phyloP scores from a whole-genome alignment of 1,140 invertebrate genomes.

The Zaprionus tsacasi region DNA sequence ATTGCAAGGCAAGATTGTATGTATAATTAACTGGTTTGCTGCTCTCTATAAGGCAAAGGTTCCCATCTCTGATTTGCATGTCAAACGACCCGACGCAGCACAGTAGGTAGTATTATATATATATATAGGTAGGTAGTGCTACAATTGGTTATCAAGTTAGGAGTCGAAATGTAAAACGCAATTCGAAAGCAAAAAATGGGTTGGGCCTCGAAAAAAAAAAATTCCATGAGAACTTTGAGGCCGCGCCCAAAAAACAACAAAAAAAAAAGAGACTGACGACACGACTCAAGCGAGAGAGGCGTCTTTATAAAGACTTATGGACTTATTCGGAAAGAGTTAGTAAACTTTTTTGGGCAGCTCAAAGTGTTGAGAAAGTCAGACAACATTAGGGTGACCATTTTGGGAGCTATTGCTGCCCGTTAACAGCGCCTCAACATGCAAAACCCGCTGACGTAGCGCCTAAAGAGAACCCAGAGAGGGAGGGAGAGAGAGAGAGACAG shows the following conservation, averaged over 20 bases:
- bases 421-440: conserved; percentile 31
- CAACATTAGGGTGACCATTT: conserved; percentile 22
- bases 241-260: not conserved
- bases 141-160: conserved; percentile 11
- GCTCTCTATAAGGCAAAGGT: conserved; percentile 14
- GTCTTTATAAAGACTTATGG: not conserved
- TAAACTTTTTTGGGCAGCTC: conserved; percentile 22
- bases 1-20: conserved; percentile 1
- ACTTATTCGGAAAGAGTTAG: conserved; percentile 7
- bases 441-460: conserved; percentile 16
- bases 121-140: too few species aligned
- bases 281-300: not conserved
- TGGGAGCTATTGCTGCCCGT: not conserved
- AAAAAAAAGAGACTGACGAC: not conserved
- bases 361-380: conserved; percentile 32
- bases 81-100: not conserved
- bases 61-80: conserved; percentile 23
- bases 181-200: conserved; percentile 30
- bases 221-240: conserved; percentile 24
- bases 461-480: not conserved
- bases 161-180: conserved; percentile 34
- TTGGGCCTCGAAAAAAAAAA: conserved; percentile 16
- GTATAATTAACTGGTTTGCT: conserved; percentile 28
- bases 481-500: not conserved
- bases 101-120: not conserved